These are phyloP conservation scores for Fissipunctia ypsillon DNA, from an alignment of 2,888 invertebrate genomes.

Conservation along the genomic window DNA sequence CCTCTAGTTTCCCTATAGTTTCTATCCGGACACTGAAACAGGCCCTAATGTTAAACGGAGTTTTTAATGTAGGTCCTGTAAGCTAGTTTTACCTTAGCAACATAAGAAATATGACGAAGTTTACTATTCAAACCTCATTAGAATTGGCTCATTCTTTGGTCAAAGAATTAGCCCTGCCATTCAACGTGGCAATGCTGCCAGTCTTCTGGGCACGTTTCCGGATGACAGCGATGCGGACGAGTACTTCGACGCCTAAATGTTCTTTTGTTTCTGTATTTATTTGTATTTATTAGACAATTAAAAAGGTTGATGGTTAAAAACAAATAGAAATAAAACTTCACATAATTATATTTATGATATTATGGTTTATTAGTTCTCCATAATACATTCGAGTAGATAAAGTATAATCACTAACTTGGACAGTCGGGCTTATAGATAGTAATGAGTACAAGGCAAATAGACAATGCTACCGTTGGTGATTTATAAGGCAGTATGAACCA, in stretches of 20 bases:
- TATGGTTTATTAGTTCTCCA: slow-evolving; percentile 22
- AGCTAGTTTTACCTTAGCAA: not conserved
- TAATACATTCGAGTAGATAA: slow-evolving; percentile 21
- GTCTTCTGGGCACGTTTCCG: no score
- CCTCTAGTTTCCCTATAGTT: no score
- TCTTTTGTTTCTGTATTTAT: no score
- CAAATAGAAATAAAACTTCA: no score
- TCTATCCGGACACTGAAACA: not conserved
- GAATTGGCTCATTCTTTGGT: no score
- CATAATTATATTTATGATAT: not conserved
- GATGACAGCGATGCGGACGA: no score
- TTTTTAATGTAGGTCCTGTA: not conserved
- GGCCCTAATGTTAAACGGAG: not conserved
- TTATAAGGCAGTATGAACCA: not conserved
- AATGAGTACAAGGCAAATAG: not conserved
- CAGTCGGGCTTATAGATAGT: not conserved
- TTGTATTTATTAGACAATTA: no score
- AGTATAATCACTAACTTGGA: not conserved
- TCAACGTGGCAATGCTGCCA: no score
- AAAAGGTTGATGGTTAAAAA: no score
- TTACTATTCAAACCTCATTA: not conserved
- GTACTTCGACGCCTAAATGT: no score
- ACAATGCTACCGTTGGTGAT: not conserved
- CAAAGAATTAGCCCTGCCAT: no score
- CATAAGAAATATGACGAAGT: not conserved